Evolutionary conservation across 2,888 invertebrate genomes (phyloP), one percentile per base, ranked within the genome.

Genomic region (Andricus curvator): DNA sequence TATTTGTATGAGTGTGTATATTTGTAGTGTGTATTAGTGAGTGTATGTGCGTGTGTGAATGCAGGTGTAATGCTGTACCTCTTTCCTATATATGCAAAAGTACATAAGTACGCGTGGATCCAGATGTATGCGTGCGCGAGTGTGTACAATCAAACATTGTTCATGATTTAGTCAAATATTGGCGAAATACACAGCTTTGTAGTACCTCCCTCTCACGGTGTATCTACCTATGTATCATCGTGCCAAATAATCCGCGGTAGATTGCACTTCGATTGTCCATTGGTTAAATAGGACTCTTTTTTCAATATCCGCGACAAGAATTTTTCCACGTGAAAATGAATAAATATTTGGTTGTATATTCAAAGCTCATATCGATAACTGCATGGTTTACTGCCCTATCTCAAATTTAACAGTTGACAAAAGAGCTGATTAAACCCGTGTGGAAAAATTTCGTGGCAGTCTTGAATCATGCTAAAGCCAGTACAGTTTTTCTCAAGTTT

Each of bases 101-200:
- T 78, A 66, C 44, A 37, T 78, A 78, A 76, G 77, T 64, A 60
- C 78, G 78, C 74, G 80, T 80, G 79, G 77, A 66, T 66, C 74
- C 77, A 79, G 51, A 66, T 79, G 79, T 79, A 80, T 81, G 83
- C 86, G 85, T 86, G 86, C 85, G 87, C 87, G 81, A 87, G 89
- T 91, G 90, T 91, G 90, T 91, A 90, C 91, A 90, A 92, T 92
- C 91, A 91, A 92, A 92, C 92, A 91, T 91, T 92, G 92, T 91
- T 92, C 92, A 92, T 91, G 92, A 92, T 92, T 92, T 92, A 90
- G 91, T 92, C 92, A 92, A 92, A 92, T 92, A 92, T 92, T 92
- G 92, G 92, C 92, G 89, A 90, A 89, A 92, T 91, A 92, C 92
- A 92, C 92, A 90, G 90, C 90, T 91, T 91, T 92, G 92, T 89